Evolutionary conservation across 2,888 invertebrate species (phyloP), one percentile per base, ranked within the genome.

Genomic region (Perithous albicinctus): DNA sequence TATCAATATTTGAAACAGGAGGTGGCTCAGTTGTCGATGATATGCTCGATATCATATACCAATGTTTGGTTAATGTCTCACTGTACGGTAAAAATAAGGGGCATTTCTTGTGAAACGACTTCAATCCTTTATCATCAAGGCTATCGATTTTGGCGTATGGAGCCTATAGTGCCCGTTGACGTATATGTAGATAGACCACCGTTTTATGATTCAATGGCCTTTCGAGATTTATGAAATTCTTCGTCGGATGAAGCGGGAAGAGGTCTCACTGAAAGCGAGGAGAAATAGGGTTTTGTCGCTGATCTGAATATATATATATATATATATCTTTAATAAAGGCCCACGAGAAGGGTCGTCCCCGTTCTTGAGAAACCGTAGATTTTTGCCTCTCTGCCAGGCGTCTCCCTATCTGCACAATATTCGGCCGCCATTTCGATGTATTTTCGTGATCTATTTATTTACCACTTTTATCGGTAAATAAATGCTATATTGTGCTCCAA

Each of bases 231-330:
- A 83, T 83, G 77, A 83, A 78, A 74, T 81, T 78, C 70, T 59
- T 83, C 69, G 43, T 73, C 66, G 38, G 59, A 59, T 5, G 38
- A 51, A 35, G 54, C 12, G 15, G 35, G 20, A 54, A n/a, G 23
- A 15, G 23, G 1, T 6, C 4, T 3, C n/a, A 35, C 8, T 10
- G 35, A 48, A 54, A 41, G 51, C 67, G 43, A 18, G 56, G 32
- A 32, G 54, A 56, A 73, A 29, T 54, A 23, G 32, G 41, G 51
- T 72, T 35, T 46, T 38, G 12, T 15, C 61, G 56, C 64, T 66
- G 72, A 86, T 86, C 85, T 85, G 84, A 87, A 87, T 86, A 85
- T 85, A 87, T 85, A 85, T 86, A 82, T 86, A 82, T 84, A 87
- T 86, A 85, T 85, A 87, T 85, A 85, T 86, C 83, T 86, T 83